These are phyloP conservation scores for Chrysemys picta DNA, from an alignment of 2,113 vertebrate genomes.

Conservation along the genomic window DNA sequence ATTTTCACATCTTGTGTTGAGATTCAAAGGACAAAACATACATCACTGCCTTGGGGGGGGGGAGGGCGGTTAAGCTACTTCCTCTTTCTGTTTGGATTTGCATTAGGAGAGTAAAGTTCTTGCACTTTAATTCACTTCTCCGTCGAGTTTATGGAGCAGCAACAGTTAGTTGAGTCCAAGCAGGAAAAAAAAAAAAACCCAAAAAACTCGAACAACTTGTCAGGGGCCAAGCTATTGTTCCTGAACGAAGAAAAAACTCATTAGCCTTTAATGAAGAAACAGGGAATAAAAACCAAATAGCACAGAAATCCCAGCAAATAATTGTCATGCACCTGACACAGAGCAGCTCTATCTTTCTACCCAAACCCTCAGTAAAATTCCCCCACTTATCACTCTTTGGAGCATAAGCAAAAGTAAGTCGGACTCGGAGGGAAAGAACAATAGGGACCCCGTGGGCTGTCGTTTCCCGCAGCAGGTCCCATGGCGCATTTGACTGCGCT, in stretches of 20 bases:
- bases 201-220: slow-evolving; percentile 55
- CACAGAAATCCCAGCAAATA: slow-evolving; percentile 74
- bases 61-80: neutral
- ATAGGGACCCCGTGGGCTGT: slow-evolving; percentile 30
- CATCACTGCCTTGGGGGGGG: accelerated
- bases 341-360: slow-evolving; percentile 63
- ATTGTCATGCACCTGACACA: slow-evolving; percentile 71
- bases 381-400: slow-evolving; percentile 44
- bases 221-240: slow-evolving; percentile 75
- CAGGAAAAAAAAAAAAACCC: neutral
- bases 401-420: slow-evolving; percentile 56
- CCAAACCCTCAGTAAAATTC: slow-evolving; percentile 55
- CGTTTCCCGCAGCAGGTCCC: slow-evolving; percentile 28
- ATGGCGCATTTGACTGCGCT: neutral
- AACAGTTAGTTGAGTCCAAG: slow-evolving; percentile 76
- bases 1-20: neutral
- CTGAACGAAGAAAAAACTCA: slow-evolving; percentile 71
- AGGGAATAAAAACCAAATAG: slow-evolving; percentile 80
- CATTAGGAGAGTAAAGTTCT: slow-evolving; percentile 64
- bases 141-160: slow-evolving; percentile 82
- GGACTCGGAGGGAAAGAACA: slow-evolving; percentile 49
- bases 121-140: slow-evolving; percentile 72
- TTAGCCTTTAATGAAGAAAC: slow-evolving; percentile 82
- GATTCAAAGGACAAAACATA: neutral
- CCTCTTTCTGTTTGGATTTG: slow-evolving; percentile 44